Base-by-base conservation (phyloP, 2,797 vertebrate genomes). In the Helarctos malayanus region DNA sequence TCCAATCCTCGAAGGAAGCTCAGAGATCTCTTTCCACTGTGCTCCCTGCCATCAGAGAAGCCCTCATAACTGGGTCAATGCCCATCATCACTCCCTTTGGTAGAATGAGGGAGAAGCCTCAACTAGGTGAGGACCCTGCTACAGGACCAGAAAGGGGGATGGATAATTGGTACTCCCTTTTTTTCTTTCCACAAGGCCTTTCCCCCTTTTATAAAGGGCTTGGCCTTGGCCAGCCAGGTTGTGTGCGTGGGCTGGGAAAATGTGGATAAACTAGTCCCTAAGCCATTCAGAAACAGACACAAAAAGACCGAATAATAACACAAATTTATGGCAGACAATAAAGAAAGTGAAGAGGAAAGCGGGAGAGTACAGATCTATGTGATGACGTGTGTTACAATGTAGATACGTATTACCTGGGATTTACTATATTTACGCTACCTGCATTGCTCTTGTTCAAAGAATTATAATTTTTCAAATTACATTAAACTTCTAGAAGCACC, bases 401-500 rank as follows among this genome's bases (percentile, higher is more conserved):
- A 81, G 32, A 38, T 38, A 38, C 35, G 0, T 57, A 57, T 69
- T 41, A 47, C 10, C 9, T 91, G 29, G 61, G 12, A 69, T 78
- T 86, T 82, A 61, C 59, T 76, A 54, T 18, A 27, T 47, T 88
- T 47, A 61, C 10, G 78, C 41, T 29, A 38, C 32, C 11, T 68
- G 27, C 27, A 27, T 38, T 59, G 47, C 23, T 79, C 65, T 75
- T 82, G 27, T 57, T 95, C 8, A 93, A 93, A 83, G 25, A 41
- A 82, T n/a, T 91, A 15, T 19, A 68, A 75, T 75, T 80, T 90
- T 45, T 84, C 95, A 91, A 63, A 80, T 76, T 29, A 25, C 32
- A 81, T 57, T 59, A 71, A 86, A 82, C 38, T 59, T 88, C 65
- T 35, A 35, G n/a, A 35, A 18, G n/a, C 4, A 2, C n/a, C 65